Base-by-base conservation (phyloP, 2,797 vertebrate species). In the Alfaro cultratus region DNA sequence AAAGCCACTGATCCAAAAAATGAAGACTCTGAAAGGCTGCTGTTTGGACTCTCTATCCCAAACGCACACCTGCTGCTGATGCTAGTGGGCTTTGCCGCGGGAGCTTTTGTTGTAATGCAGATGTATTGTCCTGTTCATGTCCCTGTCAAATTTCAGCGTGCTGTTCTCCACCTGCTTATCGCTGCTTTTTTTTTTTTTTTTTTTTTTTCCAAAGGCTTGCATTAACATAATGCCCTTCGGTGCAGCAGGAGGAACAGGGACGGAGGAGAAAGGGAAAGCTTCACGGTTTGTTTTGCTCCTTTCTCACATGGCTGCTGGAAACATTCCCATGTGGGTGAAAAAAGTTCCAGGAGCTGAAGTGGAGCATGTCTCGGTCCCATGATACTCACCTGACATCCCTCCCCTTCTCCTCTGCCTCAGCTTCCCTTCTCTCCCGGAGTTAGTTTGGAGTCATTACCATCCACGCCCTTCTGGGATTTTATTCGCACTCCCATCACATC, bases 381-480 rank as follows among this genome's bases (percentile, higher is more conserved):
- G 95, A 95, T 93, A 85, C 92, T 92, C 95, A 95, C 95, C 95
- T 94, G 94, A 95, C 93, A 86, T 77, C 85, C 87, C 75, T 39
- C 80, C 78, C 79, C 45, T 51, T 74, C 60, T 15, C 67, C 72
- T 62, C 80, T 68, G 5, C 81, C 82, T 80, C 74, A 41, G 23
- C 51, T 85, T 82, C 84, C 83, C 81, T 76, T 85, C 90, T 88
- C 85, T 83, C 80, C 81, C 81, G 74, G 87, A 86, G 78, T 87
- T 85, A 86, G 57, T 74, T 82, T 85, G 75, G 86, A 91, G 86
- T 93, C 92, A 93, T 92, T 91, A 93, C 90, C 78, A 68, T 80
- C 80, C 43, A 0, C 78, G 87, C 77, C 91, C 90, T 91, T 85
- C 77, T 71, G 89, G 84, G 84, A 90, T 12, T 90, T 84, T 87